Evolutionary conservation across 2,113 vertebrate species (phyloP).

Genomic region (Dendropsophus ebraccatus): DNA sequence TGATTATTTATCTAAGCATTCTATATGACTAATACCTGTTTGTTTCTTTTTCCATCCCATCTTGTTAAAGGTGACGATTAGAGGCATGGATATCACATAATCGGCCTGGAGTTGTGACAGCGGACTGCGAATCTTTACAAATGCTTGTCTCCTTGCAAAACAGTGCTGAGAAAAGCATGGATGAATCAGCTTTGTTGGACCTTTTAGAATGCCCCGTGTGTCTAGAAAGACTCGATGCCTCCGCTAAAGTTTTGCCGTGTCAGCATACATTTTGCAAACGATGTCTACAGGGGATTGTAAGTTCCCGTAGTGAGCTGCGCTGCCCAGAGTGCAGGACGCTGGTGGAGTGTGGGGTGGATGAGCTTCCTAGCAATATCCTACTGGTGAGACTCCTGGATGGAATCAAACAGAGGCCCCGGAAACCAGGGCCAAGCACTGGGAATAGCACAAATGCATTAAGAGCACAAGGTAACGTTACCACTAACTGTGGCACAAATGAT

Average conservation of each 20-base stretch:
- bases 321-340: conserved; percentile 96
- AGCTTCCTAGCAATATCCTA: conserved; percentile 96
- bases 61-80: conserved; percentile 70
- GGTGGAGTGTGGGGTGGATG: conserved; percentile 90
- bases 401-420: conserved; percentile 94
- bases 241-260: conserved; percentile 96
- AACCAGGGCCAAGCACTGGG: conserved; percentile 70
- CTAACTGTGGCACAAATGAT: conserved; percentile 78
- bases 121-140: conserved; percentile 61
- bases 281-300: conserved; percentile 92
- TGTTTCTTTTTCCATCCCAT: conserved; percentile 57
- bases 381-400: conserved; percentile 95
- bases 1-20: conserved; percentile 52
- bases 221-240: conserved; percentile 93
- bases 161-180: conserved; percentile 80
- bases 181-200: conserved; percentile 95
- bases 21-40: conserved; percentile 66
- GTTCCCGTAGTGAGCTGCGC: conserved; percentile 90
- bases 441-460: conserved; percentile 70
- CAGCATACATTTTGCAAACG: conserved; percentile 97
- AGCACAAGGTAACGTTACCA: conserved; percentile 66
- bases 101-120: conserved; percentile 61
- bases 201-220: conserved; percentile 97
- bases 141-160: conserved; percentile 63
- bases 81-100: conserved; percentile 96